Base-by-base conservation (phyloP, 2,797 vertebrate species). In the Smutsia temminckii region DNA sequence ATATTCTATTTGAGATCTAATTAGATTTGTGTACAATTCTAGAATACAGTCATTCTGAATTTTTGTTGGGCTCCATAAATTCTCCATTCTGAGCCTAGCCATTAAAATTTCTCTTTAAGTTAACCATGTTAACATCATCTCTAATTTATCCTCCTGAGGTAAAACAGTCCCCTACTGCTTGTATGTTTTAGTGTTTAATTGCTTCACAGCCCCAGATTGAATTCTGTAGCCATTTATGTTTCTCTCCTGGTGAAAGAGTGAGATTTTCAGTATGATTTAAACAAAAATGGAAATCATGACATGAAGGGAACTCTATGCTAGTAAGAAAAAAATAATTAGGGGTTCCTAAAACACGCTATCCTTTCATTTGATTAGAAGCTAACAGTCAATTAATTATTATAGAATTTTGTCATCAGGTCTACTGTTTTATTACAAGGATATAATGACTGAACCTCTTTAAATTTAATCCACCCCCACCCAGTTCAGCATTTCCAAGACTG, bases 181-280 rank as follows among this genome's bases (percentile, higher is more conserved):
- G 59, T 93, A 87, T 96, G 63, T 69, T 96, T 96, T 89, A 91
- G 57, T 84, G 4, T 83, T 95, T 96, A 96, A 97, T 97, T 95
- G 88, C 59, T 95, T 91, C 92, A 93, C 51, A 85, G 42, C 12
- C 59, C 74, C 37, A 85, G 20, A 95, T 93, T 95, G 74, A 95
- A 94, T 92, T 95, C 59, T 89, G 32, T 75, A 89, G 59, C 69
- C 88, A 89, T 89, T 94, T 96, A 92, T 69, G 90, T 94, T 83
- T 32, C 34, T 96, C 34, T 89, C 72, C 53, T 80, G 42, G n/a
- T 79, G 75, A 97, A 92, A 75, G 20, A 40, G 75, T 64, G n/a
- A 79, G 66, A 42, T 94, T 87, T 96, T 92, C 84, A 93, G 55
- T 46, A 80, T 90, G 77, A 46, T 71, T 92, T 94, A 89, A 95